Conservation (phyloP, 2,888 invertebrate species). For the Tenthredo notha region DNA sequence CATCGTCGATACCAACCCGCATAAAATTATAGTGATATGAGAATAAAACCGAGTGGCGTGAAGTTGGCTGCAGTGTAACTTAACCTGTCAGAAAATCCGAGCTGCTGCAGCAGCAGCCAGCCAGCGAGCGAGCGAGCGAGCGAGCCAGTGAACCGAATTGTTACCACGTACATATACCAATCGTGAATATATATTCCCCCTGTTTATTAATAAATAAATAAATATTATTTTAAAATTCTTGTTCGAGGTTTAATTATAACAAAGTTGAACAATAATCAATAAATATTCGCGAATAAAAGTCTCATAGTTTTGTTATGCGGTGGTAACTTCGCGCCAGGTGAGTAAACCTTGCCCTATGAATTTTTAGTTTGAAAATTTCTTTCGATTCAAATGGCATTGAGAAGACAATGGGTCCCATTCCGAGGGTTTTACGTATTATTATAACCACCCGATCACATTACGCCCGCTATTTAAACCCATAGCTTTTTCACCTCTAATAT, state of each 20-base stretch:
- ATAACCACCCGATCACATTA: background rate
- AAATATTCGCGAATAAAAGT: background rate
- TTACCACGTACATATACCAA: slow-evolving; percentile 14
- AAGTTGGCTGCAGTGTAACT: slow-evolving; percentile 47
- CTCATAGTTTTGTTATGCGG: slow-evolving; percentile 39
- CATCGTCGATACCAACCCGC: background rate
- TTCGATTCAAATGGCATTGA: slow-evolving; percentile 49
- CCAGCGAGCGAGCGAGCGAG: background rate
- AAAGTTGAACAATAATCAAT: background rate
- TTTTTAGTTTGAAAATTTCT: slow-evolving; percentile 30
- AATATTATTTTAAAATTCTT: slow-evolving; percentile 26
- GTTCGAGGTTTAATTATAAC: slow-evolving; percentile 1
- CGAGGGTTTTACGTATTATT: slow-evolving; percentile 9
- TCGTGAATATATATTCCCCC: slow-evolving; percentile 23
- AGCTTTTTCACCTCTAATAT: background rate
- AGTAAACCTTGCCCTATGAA: slow-evolving; percentile 42
- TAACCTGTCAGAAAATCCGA: slow-evolving; percentile 44
- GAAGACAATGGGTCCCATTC: slow-evolving; percentile 33
- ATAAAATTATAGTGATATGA: slow-evolving; percentile 3
- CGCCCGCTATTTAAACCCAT: background rate
- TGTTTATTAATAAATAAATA: slow-evolving; percentile 15
- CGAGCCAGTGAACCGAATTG: slow-evolving; percentile 6
- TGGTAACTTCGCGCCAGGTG: slow-evolving; percentile 43
- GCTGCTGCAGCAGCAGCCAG: background rate
- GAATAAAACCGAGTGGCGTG: background rate